Evolutionary conservation across 2,888 invertebrate species (phyloP), one percentile per base, ranked within the genome.

Genomic region (Amphipoea oculea): DNA sequence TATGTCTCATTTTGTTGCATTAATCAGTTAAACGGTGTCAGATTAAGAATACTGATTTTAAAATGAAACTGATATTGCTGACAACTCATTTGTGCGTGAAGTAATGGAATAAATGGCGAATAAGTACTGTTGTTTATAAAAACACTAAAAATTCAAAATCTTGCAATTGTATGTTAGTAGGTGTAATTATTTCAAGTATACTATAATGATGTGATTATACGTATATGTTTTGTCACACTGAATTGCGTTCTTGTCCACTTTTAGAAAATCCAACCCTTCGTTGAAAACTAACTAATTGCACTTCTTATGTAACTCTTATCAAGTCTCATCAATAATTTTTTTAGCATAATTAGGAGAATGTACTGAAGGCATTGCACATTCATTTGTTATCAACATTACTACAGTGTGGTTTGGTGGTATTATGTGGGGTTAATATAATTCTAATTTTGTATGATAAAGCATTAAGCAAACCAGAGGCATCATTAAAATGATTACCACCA

Each of bases 1-100:
- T 92, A 92, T 85, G 89, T 88, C 87, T 79, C 85, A 88, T 91
- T 93, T 92, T 90, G 91, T 88, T 88, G 92, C 89, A 92, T 93
- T 92, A 87, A 90, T 83, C 83, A 86, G 85, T 89, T 89, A 91
- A 92, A 86, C 86, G 82, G 82, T 81, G 81, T 73, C 85, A 85
- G 82, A 85, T 63, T 23, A 70, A 73, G 93, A 93, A 93, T 94
- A 90, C 89, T 89, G 91, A 93, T 85, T 71, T 77, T 91, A 81
- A 82, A 76, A 66, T 77, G 68, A 82, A 80, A 79, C 51, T 62
- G 74, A 80, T 79, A 74, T 66, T 69, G 67, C 67, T 82, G 81
- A 79, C 71, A 82, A 75, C 62, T 75, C 79, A 78, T 83, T 78
- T 76, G 63, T 74, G 72, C 79, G 60, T 81, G 45, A 81, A 81